Evolutionary conservation across 2,113 vertebrate genomes (phyloP).

Genomic region (Leuciscus idus): DNA sequence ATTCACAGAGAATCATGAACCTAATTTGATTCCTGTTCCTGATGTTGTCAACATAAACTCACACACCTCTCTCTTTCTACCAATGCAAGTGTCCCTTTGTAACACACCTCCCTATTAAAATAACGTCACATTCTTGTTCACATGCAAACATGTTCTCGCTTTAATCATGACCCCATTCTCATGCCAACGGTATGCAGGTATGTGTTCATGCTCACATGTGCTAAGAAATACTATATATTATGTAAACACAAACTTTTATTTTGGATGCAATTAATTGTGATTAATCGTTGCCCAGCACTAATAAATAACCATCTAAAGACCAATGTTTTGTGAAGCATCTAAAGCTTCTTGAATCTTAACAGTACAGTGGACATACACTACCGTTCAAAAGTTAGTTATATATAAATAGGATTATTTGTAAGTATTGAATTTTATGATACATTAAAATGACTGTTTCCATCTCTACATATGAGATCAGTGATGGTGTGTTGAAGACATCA

Average conservation of each 20-base stretch:
- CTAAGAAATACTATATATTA: background rate
- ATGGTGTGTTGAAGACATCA: background rate
- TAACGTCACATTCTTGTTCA: conserved; percentile 16
- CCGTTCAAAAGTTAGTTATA: too few relatives aligned
- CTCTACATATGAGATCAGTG: background rate
- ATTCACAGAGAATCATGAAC: background rate
- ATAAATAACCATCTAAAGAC: too few relatives aligned
- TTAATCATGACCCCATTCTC: conserved; percentile 49
- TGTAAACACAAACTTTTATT: too few relatives aligned
- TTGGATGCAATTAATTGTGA: too few relatives aligned
- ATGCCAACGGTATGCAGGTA: conserved; percentile 24
- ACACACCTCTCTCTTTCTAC: background rate
- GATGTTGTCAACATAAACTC: background rate
- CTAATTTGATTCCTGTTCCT: background rate
- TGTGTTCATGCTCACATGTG: background rate
- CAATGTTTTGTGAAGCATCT: too few relatives aligned
- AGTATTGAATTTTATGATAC: background rate
- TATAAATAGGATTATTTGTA: background rate
- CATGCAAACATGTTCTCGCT: conserved; percentile 19
- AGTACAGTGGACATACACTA: too few relatives aligned
- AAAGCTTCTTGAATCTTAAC: too few relatives aligned
- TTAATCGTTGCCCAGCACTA: too few relatives aligned
- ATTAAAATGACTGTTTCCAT: background rate
- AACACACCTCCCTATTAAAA: conserved; percentile 44
- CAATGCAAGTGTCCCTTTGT: conserved; percentile 44